phyloP scores from a whole-genome alignment of 2,797 vertebrate genomes.

The Paratrypauchen microcephalus region DNA sequence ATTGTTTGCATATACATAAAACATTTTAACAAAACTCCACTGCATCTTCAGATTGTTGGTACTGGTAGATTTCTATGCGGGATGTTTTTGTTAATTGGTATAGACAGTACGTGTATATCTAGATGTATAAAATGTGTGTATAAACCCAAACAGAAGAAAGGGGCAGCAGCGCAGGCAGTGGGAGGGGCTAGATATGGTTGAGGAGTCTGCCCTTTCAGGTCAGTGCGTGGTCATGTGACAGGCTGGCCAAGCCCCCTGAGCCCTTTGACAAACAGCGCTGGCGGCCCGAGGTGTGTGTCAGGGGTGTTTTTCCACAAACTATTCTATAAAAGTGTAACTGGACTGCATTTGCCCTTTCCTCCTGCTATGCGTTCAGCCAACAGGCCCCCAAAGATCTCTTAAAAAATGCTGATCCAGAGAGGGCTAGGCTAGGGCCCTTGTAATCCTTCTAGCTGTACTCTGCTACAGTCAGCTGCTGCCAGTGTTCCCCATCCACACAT shows the following conservation, averaged over 20 bases:
- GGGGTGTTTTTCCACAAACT: constrained; percentile 86
- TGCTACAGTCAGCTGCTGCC: constrained; percentile 38
- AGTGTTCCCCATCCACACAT: constrained; percentile 54
- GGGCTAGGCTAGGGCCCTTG: constrained; percentile 64
- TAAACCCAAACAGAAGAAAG: constrained; percentile 66
- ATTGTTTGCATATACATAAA: constrained; percentile 22
- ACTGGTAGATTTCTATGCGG: no score
- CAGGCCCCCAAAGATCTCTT: constrained; percentile 84
- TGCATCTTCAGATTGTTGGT: not conserved
- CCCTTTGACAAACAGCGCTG: constrained; percentile 81
- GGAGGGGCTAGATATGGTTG: constrained; percentile 68
- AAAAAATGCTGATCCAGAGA: constrained; percentile 82
- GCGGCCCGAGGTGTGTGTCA: constrained; percentile 80
- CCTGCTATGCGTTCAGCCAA: constrained; percentile 76
- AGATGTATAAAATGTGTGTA: constrained; percentile 56
- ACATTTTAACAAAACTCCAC: constrained; percentile 16
- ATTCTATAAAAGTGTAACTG: constrained; percentile 86
- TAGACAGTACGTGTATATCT: constrained; percentile 1
- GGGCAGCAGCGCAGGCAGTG: constrained; percentile 58
- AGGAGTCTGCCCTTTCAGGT: constrained; percentile 78
- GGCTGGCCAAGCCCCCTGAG: constrained; percentile 74
- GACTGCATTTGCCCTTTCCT: constrained; percentile 83
- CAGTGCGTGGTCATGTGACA: constrained; percentile 76
- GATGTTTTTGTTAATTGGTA: no score
- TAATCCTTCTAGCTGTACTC: constrained; percentile 67